Evolutionary conservation across 2,888 invertebrate genomes (phyloP).

Genomic region (Spicauda simplicius): DNA sequence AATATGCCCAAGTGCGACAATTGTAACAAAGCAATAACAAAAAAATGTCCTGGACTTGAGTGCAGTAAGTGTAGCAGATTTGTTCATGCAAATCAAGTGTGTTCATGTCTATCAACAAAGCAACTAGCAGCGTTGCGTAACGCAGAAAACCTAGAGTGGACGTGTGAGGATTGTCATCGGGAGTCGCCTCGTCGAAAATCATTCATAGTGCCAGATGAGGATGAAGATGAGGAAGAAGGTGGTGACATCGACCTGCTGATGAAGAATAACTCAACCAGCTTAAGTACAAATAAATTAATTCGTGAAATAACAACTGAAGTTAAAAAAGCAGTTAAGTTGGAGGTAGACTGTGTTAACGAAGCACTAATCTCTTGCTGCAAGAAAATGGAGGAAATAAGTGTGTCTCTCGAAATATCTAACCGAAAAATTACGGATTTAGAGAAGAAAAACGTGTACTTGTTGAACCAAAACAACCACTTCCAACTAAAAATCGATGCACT

Average conservation of each 20-base stretch:
- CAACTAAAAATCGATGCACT: slow-evolving; percentile 26
- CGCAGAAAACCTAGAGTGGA: slow-evolving; percentile 9
- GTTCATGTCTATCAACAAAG: slow-evolving; percentile 14
- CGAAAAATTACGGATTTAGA: no score
- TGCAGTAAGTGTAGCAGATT: slow-evolving; percentile 28
- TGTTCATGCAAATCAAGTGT: slow-evolving; percentile 17
- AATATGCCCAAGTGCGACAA: slow-evolving; percentile 21
- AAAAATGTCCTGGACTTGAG: slow-evolving; percentile 12
- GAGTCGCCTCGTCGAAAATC: slow-evolving; percentile 18
- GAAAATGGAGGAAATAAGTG: slow-evolving; percentile 28
- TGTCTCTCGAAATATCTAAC: no score
- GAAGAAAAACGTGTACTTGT: slow-evolving; percentile 19
- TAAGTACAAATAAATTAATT: slow-evolving; percentile 5
- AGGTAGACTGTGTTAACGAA: slow-evolving; percentile 8
- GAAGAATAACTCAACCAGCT: no score
- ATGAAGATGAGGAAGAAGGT: not conserved
- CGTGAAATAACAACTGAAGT: slow-evolving; percentile 11
- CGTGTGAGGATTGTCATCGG: slow-evolving; percentile 6
- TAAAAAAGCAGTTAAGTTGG: slow-evolving; percentile 11
- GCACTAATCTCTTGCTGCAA: slow-evolving; percentile 9
- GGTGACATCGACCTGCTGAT: not conserved
- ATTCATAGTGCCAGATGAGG: not conserved
- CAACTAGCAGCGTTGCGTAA: slow-evolving; percentile 18
- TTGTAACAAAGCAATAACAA: slow-evolving; percentile 12
- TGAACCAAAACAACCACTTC: slow-evolving; percentile 24